These are phyloP conservation scores for Sisyra nigra DNA, from an alignment of 2,888 invertebrate species.

Conservation along the genomic window DNA sequence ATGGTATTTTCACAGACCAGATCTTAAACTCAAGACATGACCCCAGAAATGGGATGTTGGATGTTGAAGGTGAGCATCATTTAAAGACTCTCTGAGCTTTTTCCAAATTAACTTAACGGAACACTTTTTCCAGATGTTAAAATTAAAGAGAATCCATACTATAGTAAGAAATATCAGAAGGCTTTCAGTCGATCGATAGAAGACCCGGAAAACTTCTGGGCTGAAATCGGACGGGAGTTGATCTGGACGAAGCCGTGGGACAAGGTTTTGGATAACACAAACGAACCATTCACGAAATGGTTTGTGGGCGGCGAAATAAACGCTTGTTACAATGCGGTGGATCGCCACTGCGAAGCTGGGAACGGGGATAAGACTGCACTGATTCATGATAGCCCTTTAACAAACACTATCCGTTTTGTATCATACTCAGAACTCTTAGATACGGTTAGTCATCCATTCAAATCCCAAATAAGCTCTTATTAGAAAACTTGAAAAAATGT, in stretches of 20 bases:
- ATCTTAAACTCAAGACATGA: too few species aligned
- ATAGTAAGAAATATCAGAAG: slow-evolving; percentile 40
- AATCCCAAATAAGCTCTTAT: neutral
- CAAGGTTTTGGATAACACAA: slow-evolving; percentile 65
- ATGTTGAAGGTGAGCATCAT: neutral
- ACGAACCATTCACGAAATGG: slow-evolving; percentile 84
- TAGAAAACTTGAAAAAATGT: neutral
- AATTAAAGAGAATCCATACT: slow-evolving; percentile 20
- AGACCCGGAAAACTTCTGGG: slow-evolving; percentile 76
- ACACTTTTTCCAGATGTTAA: slow-evolving; percentile 12
- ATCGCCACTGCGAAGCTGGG: slow-evolving; percentile 72
- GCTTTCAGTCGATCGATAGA: slow-evolving; percentile 51
- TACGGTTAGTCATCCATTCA: slow-evolving; percentile 36
- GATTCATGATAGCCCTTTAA: slow-evolving; percentile 83
- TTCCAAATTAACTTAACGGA: slow-evolving; percentile 1
- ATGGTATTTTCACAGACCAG: too few species aligned
- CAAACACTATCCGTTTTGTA: slow-evolving; percentile 55
- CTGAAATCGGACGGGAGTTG: slow-evolving; percentile 51
- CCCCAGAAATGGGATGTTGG: too few species aligned
- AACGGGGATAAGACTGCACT: slow-evolving; percentile 64
- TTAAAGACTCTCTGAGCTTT: neutral
- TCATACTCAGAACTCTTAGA: slow-evolving; percentile 70
- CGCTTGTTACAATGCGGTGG: slow-evolving; percentile 84
- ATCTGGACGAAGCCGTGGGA: slow-evolving; percentile 78
- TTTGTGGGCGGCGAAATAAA: slow-evolving; percentile 83